phyloP scores from a whole-genome alignment of 64 coral and sea anemone genomes.

The Acropora yongei region DNA sequence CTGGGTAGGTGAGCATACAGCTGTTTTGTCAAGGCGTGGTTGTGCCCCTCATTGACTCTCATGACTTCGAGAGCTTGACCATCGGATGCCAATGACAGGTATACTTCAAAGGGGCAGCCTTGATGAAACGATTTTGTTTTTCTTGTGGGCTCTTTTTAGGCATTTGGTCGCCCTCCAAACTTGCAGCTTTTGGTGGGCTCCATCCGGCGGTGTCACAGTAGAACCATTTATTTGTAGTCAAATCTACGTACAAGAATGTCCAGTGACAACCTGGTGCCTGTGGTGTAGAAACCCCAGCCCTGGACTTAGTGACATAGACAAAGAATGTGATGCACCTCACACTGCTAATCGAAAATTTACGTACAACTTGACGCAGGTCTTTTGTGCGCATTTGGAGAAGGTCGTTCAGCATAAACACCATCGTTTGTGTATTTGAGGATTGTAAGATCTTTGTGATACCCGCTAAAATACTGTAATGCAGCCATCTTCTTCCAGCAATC shows the following conservation, averaged over 20 bases:
- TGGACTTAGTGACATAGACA: slow-evolving; percentile 11
- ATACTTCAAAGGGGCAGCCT: slow-evolving; percentile 55
- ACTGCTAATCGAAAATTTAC: background rate
- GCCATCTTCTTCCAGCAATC: slow-evolving; percentile 33
- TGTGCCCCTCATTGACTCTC: slow-evolving; percentile 13
- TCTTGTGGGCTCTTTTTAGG: background rate
- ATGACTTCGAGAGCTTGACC: slow-evolving; percentile 21
- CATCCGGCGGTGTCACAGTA: slow-evolving; percentile 64
- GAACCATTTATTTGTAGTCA: slow-evolving; percentile 62
- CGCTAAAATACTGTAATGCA: slow-evolving; percentile 14
- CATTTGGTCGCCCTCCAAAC: background rate
- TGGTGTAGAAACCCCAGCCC: slow-evolving; percentile 11
- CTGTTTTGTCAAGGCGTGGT: slow-evolving; percentile 14
- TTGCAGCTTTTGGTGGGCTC: slow-evolving; percentile 25
- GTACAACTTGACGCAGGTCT: background rate
- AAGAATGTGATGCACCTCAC: slow-evolving; percentile 25
- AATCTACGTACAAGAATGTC: slow-evolving; percentile 52
- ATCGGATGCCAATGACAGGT: slow-evolving; percentile 13
- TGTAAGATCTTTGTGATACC: slow-evolving; percentile 35
- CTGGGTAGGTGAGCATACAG: slow-evolving; percentile 15
- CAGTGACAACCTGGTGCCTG: slow-evolving; percentile 58
- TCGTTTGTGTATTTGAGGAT: background rate
- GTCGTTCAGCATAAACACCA: slow-evolving; percentile 52
- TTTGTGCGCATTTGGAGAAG: slow-evolving; percentile 37
- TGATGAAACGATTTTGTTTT: slow-evolving; percentile 52